Evolutionary conservation across 2,888 invertebrate genomes (phyloP).

Genomic region (Lycophotia porphyrea): DNA sequence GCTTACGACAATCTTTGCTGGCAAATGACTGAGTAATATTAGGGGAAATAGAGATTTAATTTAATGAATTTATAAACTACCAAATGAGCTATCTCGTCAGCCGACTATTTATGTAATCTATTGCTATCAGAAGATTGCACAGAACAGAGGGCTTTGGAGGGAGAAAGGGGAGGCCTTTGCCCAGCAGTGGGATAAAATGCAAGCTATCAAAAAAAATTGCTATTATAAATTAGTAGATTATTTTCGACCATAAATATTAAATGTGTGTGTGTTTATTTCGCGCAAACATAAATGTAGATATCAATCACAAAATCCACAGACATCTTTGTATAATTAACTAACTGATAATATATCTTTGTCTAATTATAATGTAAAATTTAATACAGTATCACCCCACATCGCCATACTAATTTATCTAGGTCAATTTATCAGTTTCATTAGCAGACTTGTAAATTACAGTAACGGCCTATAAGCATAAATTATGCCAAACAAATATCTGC

Average conservation of each 20-base stretch:
- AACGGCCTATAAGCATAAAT: conserved; percentile 4
- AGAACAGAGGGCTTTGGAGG: no score
- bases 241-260: conserved; percentile 7
- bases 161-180: no score
- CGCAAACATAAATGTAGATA: conserved; percentile 30
- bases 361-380: conserved; percentile 5
- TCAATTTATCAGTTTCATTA: conserved; percentile 47
- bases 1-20: conserved; percentile 24
- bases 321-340: conserved; percentile 31
- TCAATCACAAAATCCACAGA: conserved; percentile 34
- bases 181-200: no score
- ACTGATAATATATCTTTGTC: conserved; percentile 23
- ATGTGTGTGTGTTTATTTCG: conserved; percentile 29
- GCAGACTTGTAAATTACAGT: neutral
- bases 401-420: conserved; percentile 28
- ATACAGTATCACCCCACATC: conserved; percentile 20
- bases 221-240: conserved; percentile 38
- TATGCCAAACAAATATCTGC: conserved; percentile 26
- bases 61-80: conserved; percentile 4
- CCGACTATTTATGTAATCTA: conserved; percentile 41
- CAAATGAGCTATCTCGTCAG: conserved; percentile 39
- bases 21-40: conserved; percentile 34
- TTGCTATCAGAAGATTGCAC: no score
- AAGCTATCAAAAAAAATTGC: no score
- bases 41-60: conserved; percentile 18